Percentiles rank a stretch among this genome's conserved stretches.
Conservation (phyloP, 1,140 invertebrate species). For the Wasmannia auropunctata region DNA sequence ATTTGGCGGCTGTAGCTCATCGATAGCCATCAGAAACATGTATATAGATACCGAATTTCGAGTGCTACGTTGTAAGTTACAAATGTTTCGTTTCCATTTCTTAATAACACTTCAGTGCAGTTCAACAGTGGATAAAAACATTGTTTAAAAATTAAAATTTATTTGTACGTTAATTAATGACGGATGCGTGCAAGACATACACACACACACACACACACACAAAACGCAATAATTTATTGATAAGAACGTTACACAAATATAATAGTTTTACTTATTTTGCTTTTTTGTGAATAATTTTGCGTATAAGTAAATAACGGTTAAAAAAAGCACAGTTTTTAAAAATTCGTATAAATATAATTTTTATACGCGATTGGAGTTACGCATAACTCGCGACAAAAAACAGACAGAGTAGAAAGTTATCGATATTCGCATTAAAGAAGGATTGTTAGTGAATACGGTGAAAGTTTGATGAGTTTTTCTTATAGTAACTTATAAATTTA, state of each 20-base stretch:
- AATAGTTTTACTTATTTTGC: background rate
- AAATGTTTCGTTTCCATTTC: background rate
- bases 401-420: background rate
- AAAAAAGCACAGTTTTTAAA: background rate
- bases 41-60: background rate
- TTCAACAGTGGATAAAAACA: background rate
- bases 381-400: background rate
- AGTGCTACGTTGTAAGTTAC: background rate
- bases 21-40: background rate
- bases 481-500: background rate
- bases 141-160: constrained; percentile 8
- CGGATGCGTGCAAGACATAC: background rate
- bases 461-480: constrained; percentile 10
- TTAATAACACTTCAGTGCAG: background rate
- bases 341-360: background rate
- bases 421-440: background rate
- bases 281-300: background rate
- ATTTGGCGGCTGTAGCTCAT: background rate
- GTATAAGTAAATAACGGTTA: background rate
- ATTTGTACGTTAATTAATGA: background rate
- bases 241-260: background rate
- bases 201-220: no score
- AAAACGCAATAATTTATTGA: background rate
- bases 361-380: background rate
- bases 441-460: background rate